Percentiles rank a stretch among this genome's conserved stretches.
phyloP scores from a whole-genome alignment of 2,888 invertebrate species.

The Ametastegia equiseti region DNA sequence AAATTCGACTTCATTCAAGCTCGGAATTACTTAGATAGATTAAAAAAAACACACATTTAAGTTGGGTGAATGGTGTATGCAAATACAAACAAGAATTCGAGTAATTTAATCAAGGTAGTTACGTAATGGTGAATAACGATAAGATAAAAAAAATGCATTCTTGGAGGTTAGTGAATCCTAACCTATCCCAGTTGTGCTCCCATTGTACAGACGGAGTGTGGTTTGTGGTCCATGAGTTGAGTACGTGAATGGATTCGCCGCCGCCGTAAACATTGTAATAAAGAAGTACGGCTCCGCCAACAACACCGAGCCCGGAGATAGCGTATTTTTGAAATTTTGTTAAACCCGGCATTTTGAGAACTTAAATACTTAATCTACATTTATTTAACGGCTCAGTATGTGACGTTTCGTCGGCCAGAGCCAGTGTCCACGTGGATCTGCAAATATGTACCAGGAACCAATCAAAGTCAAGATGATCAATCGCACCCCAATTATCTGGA shows the following conservation, averaged over 20 bases:
- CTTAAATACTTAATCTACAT: not conserved
- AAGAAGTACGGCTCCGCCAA: slow-evolving; percentile 82
- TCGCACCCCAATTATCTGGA: not conserved
- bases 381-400: not conserved
- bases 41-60: no score
- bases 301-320: slow-evolving; percentile 81
- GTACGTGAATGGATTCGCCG: slow-evolving; percentile 76
- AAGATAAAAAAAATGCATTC: not conserved
- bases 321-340: slow-evolving; percentile 80
- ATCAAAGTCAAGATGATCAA: not conserved
- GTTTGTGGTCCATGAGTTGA: slow-evolving; percentile 85
- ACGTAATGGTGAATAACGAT: not conserved
- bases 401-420: not conserved
- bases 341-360: slow-evolving; percentile 77
- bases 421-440: not conserved
- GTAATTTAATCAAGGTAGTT: not conserved
- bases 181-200: slow-evolving; percentile 95
- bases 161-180: slow-evolving; percentile 69
- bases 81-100: not conserved
- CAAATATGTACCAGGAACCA: not conserved
- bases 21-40: no score
- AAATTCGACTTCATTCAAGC: no score
- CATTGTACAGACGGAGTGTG: slow-evolving; percentile 84
- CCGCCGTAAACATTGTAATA: slow-evolving; percentile 77
- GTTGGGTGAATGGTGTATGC: not conserved